Percentiles rank a stretch among this genome's conserved stretches.
Conservation (phyloP, 2,888 invertebrate genomes). For the Lydus trimaculatus region DNA sequence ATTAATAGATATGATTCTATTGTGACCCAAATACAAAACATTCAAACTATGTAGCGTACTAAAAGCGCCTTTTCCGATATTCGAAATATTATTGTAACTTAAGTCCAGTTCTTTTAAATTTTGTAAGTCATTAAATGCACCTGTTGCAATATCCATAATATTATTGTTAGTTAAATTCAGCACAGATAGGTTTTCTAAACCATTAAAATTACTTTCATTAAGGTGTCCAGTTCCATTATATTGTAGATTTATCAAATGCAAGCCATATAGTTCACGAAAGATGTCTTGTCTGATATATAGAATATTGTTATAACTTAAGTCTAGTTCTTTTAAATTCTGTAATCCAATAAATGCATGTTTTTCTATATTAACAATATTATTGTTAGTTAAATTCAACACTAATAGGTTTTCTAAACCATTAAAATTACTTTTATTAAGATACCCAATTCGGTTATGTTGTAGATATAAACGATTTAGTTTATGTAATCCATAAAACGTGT, state of each 20-base stretch:
- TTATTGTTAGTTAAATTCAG: neutral
- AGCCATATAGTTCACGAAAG: no score
- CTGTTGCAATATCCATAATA: neutral
- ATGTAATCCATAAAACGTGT: no score
- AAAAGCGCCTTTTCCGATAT: neutral
- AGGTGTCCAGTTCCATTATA: no score
- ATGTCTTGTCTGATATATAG: slow-evolving; percentile 2
- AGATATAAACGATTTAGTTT: no score
- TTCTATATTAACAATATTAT: neutral
- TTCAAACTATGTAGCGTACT: no score
- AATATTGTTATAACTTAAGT: neutral
- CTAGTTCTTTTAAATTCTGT: neutral
- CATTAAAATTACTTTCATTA: neutral
- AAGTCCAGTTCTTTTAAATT: neutral
- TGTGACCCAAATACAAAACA: neutral
- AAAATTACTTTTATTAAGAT: no score
- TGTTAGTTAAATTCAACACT: neutral
- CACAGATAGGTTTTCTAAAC: neutral
- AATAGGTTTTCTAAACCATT: neutral
- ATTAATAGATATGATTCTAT: neutral
- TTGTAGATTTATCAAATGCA: neutral
- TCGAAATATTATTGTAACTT: neutral
- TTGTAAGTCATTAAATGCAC: neutral
- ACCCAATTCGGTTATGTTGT: no score
- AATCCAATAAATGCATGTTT: neutral